Base-by-base conservation (phyloP, 2,113 vertebrate genomes). In the Gracilinanus agilis region DNA sequence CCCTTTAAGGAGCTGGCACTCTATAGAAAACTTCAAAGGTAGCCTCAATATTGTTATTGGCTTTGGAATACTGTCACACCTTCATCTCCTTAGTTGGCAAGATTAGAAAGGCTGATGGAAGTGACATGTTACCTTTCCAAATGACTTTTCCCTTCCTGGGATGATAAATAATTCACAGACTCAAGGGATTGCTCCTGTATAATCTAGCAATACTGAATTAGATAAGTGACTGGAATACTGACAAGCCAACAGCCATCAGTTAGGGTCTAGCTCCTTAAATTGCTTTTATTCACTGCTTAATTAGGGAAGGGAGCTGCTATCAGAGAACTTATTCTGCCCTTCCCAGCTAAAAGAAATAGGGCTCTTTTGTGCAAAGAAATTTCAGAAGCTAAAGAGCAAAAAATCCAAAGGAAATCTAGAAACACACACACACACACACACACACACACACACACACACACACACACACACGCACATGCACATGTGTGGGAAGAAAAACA, bases 131-230 rank as follows among this genome's bases (percentile, higher is more conserved):
- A 97, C 94, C 96, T 97, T 93, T 96, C 96, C 91, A 94, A 94
- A 96, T 95, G 95, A 96, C 96, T 96, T 96, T 90, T 91, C 91
- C 96, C 93, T 97, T 97, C 94, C 90, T 92, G 83, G 94, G 94
- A 96, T 97, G 96, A 97, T 98, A 97, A 98, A 98, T 97, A 97
- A 97, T 98, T 97, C 96, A 92, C 55, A 91, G 93, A 94, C 96
- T 97, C 96, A 97, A 97, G 91, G 97, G 88, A 94, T 97, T 96
- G 92, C 94, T 90, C 90, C 90, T 93, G 95, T 93, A 97, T 90
- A 93, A 83, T 97, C 96, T 94, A 95, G 95, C 96, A 96, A 91
- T 96, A 97, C 96, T 97, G 97, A 97, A 97, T 98, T 97, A 97
- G 96, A 54, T 1, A 91, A 97, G 92, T 94, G 92, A 67, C 88